Evolutionary conservation across 2,113 vertebrate species (phyloP).

Genomic region (Epinephelus cyanopodus): DNA sequence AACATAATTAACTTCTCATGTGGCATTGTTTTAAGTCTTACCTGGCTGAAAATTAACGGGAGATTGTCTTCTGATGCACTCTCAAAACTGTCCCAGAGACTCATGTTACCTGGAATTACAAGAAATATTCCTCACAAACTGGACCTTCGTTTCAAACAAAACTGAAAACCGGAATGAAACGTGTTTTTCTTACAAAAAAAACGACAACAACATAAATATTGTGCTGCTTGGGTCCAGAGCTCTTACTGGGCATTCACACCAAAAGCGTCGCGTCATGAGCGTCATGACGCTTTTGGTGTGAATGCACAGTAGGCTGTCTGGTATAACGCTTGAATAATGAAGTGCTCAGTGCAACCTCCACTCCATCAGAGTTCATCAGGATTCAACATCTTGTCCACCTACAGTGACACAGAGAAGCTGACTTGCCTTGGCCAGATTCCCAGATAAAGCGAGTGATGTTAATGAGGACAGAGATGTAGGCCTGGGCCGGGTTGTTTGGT

Average conservation of each 20-base stretch:
- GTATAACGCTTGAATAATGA: slow-evolving; percentile 5
- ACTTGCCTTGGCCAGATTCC: slow-evolving; percentile 74
- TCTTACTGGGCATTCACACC: too few species aligned
- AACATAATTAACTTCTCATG: background rate
- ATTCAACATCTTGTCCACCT: slow-evolving; percentile 31
- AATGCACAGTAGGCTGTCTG: slow-evolving; percentile 20
- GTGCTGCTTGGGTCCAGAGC: background rate
- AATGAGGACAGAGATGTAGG: slow-evolving; percentile 67
- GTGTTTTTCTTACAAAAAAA: background rate
- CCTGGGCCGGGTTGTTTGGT: slow-evolving; percentile 57
- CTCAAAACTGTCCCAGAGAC: slow-evolving; percentile 59
- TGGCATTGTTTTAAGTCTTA: slow-evolving; percentile 36
- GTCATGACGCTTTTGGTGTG: too few species aligned
- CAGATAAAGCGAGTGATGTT: slow-evolving; percentile 72
- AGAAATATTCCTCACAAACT: slow-evolving; percentile 18
- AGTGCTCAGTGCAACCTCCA: slow-evolving; percentile 1
- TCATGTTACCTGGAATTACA: slow-evolving; percentile 72
- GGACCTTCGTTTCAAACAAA: background rate
- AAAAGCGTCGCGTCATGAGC: too few species aligned
- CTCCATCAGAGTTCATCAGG: slow-evolving; percentile 49
- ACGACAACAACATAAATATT: background rate
- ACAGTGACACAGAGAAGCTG: slow-evolving; percentile 34
- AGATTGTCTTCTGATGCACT: slow-evolving; percentile 47
- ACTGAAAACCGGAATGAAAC: background rate
- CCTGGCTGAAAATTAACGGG: slow-evolving; percentile 65